Evolutionary conservation across 2,888 invertebrate genomes (phyloP), one percentile per base, ranked within the genome.

Genomic region (Apodemia mormo): DNA sequence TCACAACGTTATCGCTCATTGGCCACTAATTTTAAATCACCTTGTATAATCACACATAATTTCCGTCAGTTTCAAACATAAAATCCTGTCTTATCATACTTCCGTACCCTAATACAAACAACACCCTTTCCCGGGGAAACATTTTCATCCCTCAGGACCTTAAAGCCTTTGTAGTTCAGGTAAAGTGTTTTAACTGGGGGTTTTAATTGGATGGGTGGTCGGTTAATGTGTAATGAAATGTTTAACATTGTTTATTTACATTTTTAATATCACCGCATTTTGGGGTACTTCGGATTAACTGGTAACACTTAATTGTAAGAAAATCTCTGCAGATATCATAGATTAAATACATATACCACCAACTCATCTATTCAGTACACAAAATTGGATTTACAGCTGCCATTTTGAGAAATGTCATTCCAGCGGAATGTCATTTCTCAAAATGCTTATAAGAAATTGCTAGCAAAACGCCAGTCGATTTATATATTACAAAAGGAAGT

Each of bases 71-170:
- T 61, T 30, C 30, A 33, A 61, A 33, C 61, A 61, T 61, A 61
- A 61, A 61, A 61, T 61, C 61, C 61, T 61, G 61, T 61, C 61
- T 61, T 61, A 61, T 61, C 61, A 61, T 61, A 61, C 33, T 61
- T 61, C 61, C 61, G 61, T 33, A 61, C 61, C 61, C 61, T 61
- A 33, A 61, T 61, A 33, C 7, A 61, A 61, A 61, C 61, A 61
- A 61, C 61, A 33, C 61, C 61, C 61, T 61, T 52, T 61, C 10
- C 61, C 61, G 61, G 61, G 30, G 33, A 61, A 61, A 33, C 61
- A 61, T 61, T 61, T 61, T 61, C 61, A 14, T 33, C 61, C 61
- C 61, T 61, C 14, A 33, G 61, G 61, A 14, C 33, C 61, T 14
- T 61, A 61, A 61, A 12, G 61, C 61, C 33, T 61, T 61, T 61